Conservation (phyloP, 2,113 vertebrate genomes). For the Tor tambroides region DNA sequence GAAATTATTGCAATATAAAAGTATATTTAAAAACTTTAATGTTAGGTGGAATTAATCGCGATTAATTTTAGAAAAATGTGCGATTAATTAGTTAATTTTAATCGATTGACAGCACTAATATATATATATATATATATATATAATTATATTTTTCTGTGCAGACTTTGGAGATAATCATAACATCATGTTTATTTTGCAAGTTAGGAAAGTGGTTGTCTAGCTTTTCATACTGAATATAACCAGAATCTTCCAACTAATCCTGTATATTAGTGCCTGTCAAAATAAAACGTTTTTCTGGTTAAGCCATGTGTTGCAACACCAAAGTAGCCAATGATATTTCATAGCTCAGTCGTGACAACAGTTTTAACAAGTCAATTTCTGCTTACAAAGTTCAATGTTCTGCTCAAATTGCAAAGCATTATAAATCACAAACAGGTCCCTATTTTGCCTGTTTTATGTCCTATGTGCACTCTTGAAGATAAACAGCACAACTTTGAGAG, state of each 20-base stretch:
- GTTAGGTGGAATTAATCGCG: no score
- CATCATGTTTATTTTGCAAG: no score
- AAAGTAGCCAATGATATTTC: not conserved
- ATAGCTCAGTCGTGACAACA: not conserved
- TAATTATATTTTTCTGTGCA: no score
- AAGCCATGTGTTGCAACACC: not conserved
- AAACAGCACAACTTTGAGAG: not conserved
- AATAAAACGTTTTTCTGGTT: not conserved
- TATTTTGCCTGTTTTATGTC: not conserved
- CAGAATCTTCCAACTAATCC: not conserved
- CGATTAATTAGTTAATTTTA: no score
- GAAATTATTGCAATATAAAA: no score
- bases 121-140: no score
- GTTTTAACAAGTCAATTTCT: not conserved
- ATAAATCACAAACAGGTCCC: not conserved
- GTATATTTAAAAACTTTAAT: no score
- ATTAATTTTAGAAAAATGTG: no score
- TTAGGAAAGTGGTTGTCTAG: not conserved
- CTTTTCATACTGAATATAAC: not conserved
- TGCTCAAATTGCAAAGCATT: not conserved
- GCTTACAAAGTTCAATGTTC: no score
- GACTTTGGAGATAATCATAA: no score
- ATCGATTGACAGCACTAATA: no score
- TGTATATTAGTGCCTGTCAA: not conserved
- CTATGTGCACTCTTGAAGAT: conserved; percentile 21